Evolutionary conservation across 2,113 vertebrate species (phyloP).

Genomic region (Zapornia atra): DNA sequence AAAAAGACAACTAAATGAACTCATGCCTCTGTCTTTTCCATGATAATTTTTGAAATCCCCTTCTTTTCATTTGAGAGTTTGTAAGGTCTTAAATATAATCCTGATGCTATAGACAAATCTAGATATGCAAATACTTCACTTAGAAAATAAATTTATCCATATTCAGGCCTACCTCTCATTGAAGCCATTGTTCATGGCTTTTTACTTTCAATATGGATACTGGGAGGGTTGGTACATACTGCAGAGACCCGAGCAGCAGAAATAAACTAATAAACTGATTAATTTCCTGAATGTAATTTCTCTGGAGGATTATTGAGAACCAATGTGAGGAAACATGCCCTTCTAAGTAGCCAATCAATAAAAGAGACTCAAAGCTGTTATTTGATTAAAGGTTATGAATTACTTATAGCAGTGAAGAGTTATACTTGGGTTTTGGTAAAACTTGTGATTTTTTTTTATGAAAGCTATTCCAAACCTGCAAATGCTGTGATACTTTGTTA

Average conservation of each 20-base stretch:
- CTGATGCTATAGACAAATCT: neutral
- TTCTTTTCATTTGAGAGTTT: neutral
- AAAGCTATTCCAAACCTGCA: neutral
- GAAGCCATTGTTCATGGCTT: neutral
- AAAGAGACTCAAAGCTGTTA: neutral
- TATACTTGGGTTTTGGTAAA: accelerated
- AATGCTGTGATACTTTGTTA: neutral
- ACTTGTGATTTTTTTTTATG: neutral
- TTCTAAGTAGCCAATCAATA: neutral
- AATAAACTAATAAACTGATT: neutral
- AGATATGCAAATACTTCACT: neutral
- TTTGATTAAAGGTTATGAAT: neutral
- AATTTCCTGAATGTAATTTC: neutral
- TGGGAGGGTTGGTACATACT: too few relatives aligned
- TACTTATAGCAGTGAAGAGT: neutral
- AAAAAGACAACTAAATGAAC: neutral
- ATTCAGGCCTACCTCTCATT: neutral
- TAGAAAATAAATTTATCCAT: neutral
- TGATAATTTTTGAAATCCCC: neutral
- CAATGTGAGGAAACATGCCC: neutral
- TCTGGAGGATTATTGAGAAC: neutral
- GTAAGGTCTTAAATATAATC: neutral
- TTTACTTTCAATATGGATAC: neutral
- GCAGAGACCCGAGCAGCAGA: neutral
- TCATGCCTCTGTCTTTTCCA: neutral